Conservation (phyloP, 92 coral and sea anemone species). For the Phenganax marumi region DNA sequence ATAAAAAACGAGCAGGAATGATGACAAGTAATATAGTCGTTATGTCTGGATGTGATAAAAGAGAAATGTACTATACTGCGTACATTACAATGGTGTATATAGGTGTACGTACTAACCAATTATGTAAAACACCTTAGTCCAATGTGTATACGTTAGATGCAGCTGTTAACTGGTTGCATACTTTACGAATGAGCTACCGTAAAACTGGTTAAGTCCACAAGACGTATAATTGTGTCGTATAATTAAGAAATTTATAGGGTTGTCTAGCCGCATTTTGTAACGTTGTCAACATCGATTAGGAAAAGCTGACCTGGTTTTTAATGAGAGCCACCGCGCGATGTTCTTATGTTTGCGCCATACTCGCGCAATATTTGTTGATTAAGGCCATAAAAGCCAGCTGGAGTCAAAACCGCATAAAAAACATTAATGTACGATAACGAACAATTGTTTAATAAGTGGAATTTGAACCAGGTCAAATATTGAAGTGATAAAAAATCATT, state of each 20-base stretch:
- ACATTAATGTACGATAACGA: neutral
- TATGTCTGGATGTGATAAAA: neutral
- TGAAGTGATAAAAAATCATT: neutral
- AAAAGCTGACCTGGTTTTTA: neutral
- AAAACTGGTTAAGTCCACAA: neutral
- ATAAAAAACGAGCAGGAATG: neutral
- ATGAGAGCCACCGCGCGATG: neutral
- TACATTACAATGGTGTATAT: neutral
- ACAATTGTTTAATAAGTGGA: constrained; percentile 10
- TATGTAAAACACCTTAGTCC: neutral
- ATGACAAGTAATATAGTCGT: constrained; percentile 10
- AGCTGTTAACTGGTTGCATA: neutral
- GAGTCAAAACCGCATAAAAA: neutral
- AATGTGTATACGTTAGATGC: neutral
- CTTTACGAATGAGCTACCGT: neutral
- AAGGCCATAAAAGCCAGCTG: neutral
- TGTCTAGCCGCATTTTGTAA: neutral
- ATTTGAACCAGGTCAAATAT: neutral
- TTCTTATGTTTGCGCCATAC: neutral
- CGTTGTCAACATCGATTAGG: constrained; percentile 27
- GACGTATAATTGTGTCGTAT: neutral
- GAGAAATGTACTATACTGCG: constrained; percentile 1
- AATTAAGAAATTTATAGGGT: neutral
- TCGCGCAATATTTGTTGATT: no score
- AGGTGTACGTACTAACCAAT: neutral